A percentile compares a stretch with the other conserved stretches of the same genome.
Conservation (phyloP, 2,113 vertebrate genomes). For the Odocoileus virginianus region DNA sequence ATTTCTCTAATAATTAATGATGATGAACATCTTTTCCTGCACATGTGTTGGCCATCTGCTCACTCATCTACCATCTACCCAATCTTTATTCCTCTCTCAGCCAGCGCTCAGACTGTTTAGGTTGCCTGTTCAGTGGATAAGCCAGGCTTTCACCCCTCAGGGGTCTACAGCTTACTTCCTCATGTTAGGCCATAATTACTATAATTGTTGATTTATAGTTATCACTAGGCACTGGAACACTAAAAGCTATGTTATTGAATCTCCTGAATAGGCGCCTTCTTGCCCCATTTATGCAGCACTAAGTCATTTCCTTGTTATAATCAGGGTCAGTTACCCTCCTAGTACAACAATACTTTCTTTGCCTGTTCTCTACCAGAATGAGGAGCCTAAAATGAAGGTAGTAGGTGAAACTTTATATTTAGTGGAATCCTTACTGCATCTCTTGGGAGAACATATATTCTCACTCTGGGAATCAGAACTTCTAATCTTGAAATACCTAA, state of each 20-base stretch:
- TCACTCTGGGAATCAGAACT: background rate
- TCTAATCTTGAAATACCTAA: background rate
- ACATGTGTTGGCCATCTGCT: background rate
- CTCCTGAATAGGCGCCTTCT: background rate
- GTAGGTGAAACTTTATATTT: background rate
- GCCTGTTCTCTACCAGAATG: background rate
- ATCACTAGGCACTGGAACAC: background rate
- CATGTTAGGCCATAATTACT: background rate
- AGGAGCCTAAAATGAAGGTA: background rate
- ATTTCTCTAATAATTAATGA: background rate
- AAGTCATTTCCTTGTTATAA: background rate
- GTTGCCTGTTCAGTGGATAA: background rate
- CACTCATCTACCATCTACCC: background rate
- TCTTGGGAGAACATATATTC: background rate
- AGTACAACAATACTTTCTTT: background rate
- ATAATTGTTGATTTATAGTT: background rate
- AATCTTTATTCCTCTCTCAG: background rate
- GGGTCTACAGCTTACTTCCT: background rate
- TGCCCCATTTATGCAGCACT: background rate
- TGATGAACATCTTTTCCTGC: background rate
- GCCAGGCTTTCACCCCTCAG: background rate
- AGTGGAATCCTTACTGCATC: background rate
- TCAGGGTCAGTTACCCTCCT: background rate
- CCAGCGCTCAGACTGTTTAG: background rate
- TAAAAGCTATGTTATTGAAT: background rate